phyloP scores from a whole-genome alignment of 2,113 vertebrate genomes.

The Cynopterus brachyotis region DNA sequence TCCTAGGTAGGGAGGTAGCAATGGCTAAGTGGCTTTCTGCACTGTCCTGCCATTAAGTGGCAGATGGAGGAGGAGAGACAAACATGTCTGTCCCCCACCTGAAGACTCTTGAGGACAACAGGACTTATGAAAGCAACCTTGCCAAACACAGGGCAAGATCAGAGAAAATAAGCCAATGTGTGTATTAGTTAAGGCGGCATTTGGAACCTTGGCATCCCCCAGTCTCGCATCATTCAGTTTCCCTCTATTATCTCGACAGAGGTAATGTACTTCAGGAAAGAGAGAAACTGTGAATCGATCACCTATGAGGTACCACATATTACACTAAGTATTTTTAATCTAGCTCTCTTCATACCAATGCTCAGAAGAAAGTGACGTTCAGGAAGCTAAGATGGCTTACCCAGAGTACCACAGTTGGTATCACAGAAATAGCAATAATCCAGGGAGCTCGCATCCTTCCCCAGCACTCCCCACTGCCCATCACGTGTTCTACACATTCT shows the following conservation, averaged over 20 bases:
- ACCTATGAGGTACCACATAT: neutral
- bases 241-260: neutral
- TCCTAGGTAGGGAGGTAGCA: neutral
- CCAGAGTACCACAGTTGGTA: neutral
- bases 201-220: neutral
- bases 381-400: neutral
- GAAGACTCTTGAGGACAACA: neutral
- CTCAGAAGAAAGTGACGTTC: neutral
- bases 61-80: neutral
- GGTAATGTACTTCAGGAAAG: neutral
- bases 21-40: neutral
- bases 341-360: neutral
- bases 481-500: neutral
- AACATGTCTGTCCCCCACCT: neutral
- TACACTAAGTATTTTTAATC: neutral
- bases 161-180: neutral
- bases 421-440: neutral
- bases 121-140: neutral
- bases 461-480: neutral
- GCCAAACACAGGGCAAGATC: neutral
- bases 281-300: neutral
- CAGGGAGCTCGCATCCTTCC: neutral
- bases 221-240: neutral
- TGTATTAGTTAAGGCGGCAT: neutral
- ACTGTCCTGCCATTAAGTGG: neutral